Percentiles rank a stretch among this genome's conserved stretches.
phyloP scores from a whole-genome alignment of 2,113 vertebrate genomes.

The Lepisosteus oculatus region DNA sequence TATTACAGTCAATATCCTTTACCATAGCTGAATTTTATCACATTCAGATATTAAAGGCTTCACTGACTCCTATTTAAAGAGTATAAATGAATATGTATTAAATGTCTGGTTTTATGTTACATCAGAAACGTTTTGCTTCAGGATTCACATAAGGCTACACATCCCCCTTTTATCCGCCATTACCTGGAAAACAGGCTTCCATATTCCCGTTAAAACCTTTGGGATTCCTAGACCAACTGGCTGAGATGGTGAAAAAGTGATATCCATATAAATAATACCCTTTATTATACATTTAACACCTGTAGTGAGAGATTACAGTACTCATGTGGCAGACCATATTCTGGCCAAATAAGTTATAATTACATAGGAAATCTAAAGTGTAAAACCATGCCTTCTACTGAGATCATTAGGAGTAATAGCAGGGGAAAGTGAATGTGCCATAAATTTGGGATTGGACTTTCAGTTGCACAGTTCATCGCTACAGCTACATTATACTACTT shows the following conservation, averaged over 20 bases:
- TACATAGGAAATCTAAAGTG: neutral
- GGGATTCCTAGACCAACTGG: conserved; percentile 76
- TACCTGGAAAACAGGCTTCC: conserved; percentile 74
- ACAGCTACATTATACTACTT: no score
- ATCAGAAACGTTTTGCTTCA: neutral
- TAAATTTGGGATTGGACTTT: neutral
- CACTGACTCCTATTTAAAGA: no score
- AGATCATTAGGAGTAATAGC: neutral
- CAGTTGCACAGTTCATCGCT: neutral
- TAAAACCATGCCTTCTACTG: neutral
- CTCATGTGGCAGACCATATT: neutral
- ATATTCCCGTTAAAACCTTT: conserved; percentile 73
- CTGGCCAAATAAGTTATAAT: neutral
- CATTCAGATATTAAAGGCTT: no score
- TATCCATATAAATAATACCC: conserved; percentile 5
- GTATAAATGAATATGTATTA: no score
- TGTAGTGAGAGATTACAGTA: neutral
- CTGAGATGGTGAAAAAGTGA: conserved; percentile 68
- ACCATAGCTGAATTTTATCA: no score
- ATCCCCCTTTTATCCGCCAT: conserved; percentile 46
- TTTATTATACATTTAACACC: neutral
- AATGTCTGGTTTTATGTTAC: no score
- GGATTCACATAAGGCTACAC: neutral
- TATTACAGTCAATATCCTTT: no score
- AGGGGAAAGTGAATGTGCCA: neutral